These are phyloP conservation scores for Drosophila mettleri DNA, from an alignment of 2,888 invertebrate genomes.

Conservation along the genomic window DNA sequence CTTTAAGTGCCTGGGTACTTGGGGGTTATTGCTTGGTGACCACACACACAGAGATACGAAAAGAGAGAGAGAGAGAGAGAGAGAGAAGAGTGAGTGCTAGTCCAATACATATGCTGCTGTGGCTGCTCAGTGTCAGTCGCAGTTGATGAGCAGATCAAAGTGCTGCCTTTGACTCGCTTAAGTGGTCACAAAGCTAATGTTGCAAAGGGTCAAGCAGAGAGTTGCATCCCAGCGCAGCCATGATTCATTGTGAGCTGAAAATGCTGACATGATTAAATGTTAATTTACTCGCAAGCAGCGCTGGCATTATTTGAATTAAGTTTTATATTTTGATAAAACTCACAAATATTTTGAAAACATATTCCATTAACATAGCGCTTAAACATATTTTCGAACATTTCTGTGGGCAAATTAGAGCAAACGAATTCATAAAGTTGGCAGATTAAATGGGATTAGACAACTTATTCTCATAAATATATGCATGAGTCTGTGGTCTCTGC, in stretches of 20 bases:
- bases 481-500: background rate
- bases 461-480: background rate
- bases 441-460: constrained; percentile 22
- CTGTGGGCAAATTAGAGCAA: constrained; percentile 9
- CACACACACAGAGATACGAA: constrained; percentile 33
- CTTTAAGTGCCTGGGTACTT: constrained; percentile 48
- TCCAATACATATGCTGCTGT: constrained; percentile 21
- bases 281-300: background rate
- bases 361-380: background rate
- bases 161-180: constrained; percentile 60
- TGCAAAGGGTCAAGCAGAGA: constrained; percentile 46
- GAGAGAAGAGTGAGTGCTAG: background rate
- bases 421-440: constrained; percentile 27
- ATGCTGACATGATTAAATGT: constrained; percentile 12
- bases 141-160: constrained; percentile 68
- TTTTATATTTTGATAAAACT: background rate
- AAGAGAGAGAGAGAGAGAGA: background rate
- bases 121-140: constrained; percentile 42
- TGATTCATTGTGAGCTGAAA: constrained; percentile 19
- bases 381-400: constrained; percentile 8
- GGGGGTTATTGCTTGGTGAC: constrained; percentile 71
- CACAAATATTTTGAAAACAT: background rate
- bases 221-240: constrained; percentile 7
- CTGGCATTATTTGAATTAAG: background rate
- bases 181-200: constrained; percentile 61